Percentiles rank a stretch among this genome's conserved stretches.
phyloP scores from a whole-genome alignment of 2,888 invertebrate species.

The Drosophila meridiana region DNA sequence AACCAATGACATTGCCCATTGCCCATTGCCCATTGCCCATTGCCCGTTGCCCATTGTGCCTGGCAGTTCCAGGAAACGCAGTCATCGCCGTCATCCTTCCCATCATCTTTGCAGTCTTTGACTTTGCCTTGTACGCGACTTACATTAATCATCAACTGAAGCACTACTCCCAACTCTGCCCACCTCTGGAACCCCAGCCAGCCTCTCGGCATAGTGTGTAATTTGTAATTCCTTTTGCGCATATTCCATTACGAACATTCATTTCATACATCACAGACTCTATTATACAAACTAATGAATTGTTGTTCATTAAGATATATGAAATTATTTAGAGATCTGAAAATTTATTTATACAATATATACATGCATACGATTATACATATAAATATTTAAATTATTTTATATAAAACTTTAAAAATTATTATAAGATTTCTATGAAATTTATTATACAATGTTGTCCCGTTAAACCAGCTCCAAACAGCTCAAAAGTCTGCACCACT shows the following conservation, averaged over 20 bases:
- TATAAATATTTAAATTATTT: too few species aligned
- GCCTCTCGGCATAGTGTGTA: slow-evolving; percentile 43
- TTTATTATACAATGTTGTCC: too few species aligned
- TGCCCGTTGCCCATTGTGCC: slow-evolving; percentile 67
- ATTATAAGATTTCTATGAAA: too few species aligned
- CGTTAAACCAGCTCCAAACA: not conserved
- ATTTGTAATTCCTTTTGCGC: slow-evolving; percentile 72
- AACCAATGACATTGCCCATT: slow-evolving; percentile 62
- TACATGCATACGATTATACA: too few species aligned
- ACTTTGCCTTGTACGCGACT: slow-evolving; percentile 69
- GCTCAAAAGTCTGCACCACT: not conserved
- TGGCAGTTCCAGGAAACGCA: slow-evolving; percentile 69
- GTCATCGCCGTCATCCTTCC: slow-evolving; percentile 58
- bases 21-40: slow-evolving; percentile 44
- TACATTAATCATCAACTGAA: slow-evolving; percentile 76
- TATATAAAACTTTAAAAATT: too few species aligned
- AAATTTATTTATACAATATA: too few species aligned
- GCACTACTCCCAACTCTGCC: slow-evolving; percentile 25
- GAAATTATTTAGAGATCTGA: not conserved
- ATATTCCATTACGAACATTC: slow-evolving; percentile 51
- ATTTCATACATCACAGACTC: slow-evolving; percentile 42
- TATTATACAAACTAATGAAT: not conserved
- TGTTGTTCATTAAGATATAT: not conserved
- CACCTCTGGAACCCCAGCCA: not conserved
- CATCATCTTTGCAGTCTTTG: slow-evolving; percentile 48